Evolutionary conservation across 2,113 vertebrate species (phyloP), one percentile per base, ranked within the genome.

Genomic region (Dolichallabes microphthalmus): DNA sequence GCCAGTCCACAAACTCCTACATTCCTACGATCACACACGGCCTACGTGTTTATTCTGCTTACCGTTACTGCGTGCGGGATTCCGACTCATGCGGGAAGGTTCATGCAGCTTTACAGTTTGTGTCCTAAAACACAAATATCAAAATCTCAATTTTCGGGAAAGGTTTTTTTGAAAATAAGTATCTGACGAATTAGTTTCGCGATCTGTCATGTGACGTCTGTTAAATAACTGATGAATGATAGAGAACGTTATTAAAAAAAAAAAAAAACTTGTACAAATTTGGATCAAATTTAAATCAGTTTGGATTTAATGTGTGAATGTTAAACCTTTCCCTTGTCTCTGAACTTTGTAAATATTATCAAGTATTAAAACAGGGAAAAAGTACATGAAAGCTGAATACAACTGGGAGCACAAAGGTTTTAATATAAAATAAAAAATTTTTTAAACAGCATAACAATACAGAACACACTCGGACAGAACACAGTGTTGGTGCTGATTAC

Each of bases 21-120:
- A 77, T 77, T 84, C 45, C 74, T 78, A 35, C 83, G 57, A 17
- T 76, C 73, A 32, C 82, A 61, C 6, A 30, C 30, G 9, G 20
- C 5, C 55, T 80, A 1, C 13, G 57, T 61, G 74, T 76, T 55
- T 76, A 76, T 76, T 55, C 53, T 57, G 75, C 55, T 20, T 6
- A 22, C 0, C 1, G 53, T 78, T 78, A 22, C 50, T 3, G n/a
- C 6, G 39, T 1, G 25, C 2, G 0, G n/a, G 55, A 32, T 57
- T 11, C 2, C 2, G 52, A 77, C 50, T 17, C n/a, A 2, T 19
- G 50, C 11, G 13, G 32, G 2, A 77, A 27, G 3, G 9, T 1
- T 11, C 10, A 5, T 5, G 71, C 22, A 50, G 20, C 4, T 75
- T 30, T 55, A 12, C 3, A 27, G 52, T 15, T n/a, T 77, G 8